phyloP scores from a whole-genome alignment of 2,113 vertebrate species.

The Myocastor coypus region DNA sequence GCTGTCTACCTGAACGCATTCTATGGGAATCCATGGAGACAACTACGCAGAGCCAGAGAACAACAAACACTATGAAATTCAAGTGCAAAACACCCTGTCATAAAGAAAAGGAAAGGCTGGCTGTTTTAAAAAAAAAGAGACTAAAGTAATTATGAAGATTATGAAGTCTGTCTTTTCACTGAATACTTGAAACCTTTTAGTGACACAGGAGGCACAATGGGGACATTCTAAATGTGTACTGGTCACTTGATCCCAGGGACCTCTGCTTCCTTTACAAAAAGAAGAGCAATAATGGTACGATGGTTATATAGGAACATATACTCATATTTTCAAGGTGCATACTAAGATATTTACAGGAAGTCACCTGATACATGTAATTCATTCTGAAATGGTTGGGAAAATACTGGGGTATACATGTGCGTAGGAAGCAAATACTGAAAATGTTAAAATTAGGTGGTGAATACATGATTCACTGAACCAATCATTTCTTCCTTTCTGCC shows the following conservation, averaged over 20 bases:
- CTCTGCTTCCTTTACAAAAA: not conserved
- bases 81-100: not conserved
- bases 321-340: not conserved
- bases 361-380: not conserved
- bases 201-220: not conserved
- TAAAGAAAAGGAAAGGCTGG: not conserved
- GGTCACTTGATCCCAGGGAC: not conserved
- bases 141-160: not conserved
- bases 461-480: not conserved
- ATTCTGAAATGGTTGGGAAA: constrained; percentile 41
- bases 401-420: not conserved
- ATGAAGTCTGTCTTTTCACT: not conserved
- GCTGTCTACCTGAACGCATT: not conserved
- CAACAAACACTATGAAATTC: not conserved
- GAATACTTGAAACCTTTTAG: not conserved
- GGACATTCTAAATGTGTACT: not conserved
- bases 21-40: not conserved
- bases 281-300: not conserved
- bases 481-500: fast-evolving
- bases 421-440: not conserved
- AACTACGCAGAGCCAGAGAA: not conserved
- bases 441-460: not conserved
- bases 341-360: not conserved
- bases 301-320: not conserved
- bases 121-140: not conserved